Evolutionary conservation across 2,888 invertebrate species (phyloP).

Genomic region (Drepanosiphum platanoidis): DNA sequence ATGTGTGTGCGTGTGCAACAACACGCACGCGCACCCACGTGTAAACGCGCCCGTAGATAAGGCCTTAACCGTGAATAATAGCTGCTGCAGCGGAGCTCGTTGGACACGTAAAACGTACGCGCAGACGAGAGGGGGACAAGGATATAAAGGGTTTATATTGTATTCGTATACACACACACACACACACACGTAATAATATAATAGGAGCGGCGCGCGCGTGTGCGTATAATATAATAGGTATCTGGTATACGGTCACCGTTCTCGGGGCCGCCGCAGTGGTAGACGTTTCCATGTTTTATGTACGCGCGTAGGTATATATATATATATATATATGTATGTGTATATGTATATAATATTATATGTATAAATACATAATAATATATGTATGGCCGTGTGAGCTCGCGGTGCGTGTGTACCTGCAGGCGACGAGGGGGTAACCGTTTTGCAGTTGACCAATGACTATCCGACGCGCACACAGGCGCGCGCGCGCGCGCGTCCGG

Average conservation of each 20-base stretch:
- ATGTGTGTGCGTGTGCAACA: neutral
- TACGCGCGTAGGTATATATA: neutral
- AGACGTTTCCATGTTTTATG: too few relatives aligned
- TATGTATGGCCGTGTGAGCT: neutral
- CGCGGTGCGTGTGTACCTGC: neutral
- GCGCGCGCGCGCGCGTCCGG: neutral
- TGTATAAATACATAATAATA: neutral
- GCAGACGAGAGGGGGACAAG: neutral
- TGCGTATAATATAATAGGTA: neutral
- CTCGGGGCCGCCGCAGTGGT: neutral
- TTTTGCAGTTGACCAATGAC: slow-evolving; percentile 29
- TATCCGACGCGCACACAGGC: neutral
- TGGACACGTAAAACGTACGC: neutral
- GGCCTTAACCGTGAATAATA: slow-evolving; percentile 29
- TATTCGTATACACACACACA: neutral
- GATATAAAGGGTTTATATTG: slow-evolving; percentile 32
- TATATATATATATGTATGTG: neutral
- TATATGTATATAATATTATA: slow-evolving; percentile 3
- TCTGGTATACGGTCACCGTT: neutral
- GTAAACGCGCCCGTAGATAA: slow-evolving; percentile 9
- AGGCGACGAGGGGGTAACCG: neutral
- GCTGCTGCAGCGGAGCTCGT: neutral
- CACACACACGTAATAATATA: neutral
- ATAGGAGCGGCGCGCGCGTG: neutral
- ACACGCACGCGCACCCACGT: neutral